A percentile compares a stretch with the other conserved stretches of the same genome.
Evolutionary conservation across 1,140 invertebrate genomes (phyloP).

Genomic region (Drosophila burlai): DNA sequence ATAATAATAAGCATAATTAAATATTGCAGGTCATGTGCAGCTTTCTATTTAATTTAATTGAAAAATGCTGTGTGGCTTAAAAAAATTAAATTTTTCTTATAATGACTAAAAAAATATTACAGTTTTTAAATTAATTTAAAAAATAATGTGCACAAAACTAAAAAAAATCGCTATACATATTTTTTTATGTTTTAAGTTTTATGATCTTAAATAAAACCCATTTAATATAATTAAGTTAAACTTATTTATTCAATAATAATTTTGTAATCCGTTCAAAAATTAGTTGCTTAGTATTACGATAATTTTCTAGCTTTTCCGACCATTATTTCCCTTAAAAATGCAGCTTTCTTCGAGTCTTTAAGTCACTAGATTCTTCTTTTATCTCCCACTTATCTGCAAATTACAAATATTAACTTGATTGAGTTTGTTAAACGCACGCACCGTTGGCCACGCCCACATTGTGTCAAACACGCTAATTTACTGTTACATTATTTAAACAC

Average conservation of each 20-base stretch:
- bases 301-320: background rate
- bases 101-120: background rate
- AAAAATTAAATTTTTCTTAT: background rate
- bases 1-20: slow-evolving; percentile 4
- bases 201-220: background rate
- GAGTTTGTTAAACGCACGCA: slow-evolving; percentile 72
- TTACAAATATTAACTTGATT: slow-evolving; percentile 76
- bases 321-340: background rate
- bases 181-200: background rate
- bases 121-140: too few relatives aligned
- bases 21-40: background rate
- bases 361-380: background rate
- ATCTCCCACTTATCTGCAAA: slow-evolving; percentile 44
- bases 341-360: background rate
- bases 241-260: accelerated
- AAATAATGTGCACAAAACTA: too few relatives aligned
- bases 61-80: too few relatives aligned
- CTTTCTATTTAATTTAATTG: background rate
- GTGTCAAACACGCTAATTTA: slow-evolving; percentile 84
- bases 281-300: accelerated
- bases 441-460: slow-evolving; percentile 73
- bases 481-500: slow-evolving; percentile 81
- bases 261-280: background rate
- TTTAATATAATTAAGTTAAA: background rate
- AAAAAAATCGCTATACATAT: too few relatives aligned